Base-by-base conservation (phyloP, 2,797 vertebrate genomes). In the Borostomias antarcticus region DNA sequence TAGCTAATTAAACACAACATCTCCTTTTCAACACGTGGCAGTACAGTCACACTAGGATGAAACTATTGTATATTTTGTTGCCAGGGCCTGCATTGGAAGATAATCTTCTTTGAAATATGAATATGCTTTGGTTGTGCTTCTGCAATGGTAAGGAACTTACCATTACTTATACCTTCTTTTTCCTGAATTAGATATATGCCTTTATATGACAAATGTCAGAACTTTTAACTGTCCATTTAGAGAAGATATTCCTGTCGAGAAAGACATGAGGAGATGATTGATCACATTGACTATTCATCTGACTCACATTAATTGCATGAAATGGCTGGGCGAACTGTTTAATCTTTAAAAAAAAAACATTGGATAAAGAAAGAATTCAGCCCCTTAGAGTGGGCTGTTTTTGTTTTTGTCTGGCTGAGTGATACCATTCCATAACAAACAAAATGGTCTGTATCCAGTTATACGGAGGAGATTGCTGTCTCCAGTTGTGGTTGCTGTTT, bases 1-100 rank as follows among this genome's bases (percentile, higher is more conserved):
- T 85, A 81, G 79, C 85, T 90, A 90, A 91, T 91, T 90, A 85
- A 86, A 89, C 82, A 84, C 87, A 85, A 82, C 66, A 53, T 85
- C 86, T 86, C 81, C 83, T 74, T 77, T 77, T 69, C 63, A 70
- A 75, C 85, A 84, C 83, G 80, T 78, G 82, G 75, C 70, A 33
- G 26, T 7, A 50, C 64, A 63, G 73, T 80, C 73, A 66, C 58
- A 73, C 45, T 57, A 54, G 75, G 81, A 84, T 72, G 74, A 72
- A 80, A 72, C 77, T 73, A 74, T 65, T 21, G 70, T 73, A 73
- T 71, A 82, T 80, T 83, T 68, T 78, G 69, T 74, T 71, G 64
- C 68, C 68, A 61, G 61, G 43, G 23, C 21, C 10, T 32, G 56
- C 45, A 26, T 69, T 72, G 72, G 67, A 80, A 85, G 77, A 85